A percentile compares a stretch with the other conserved stretches of the same genome.
Evolutionary conservation across 2,797 vertebrate genomes (phyloP).

Genomic region (Petrocephalus schoutedeni): DNA sequence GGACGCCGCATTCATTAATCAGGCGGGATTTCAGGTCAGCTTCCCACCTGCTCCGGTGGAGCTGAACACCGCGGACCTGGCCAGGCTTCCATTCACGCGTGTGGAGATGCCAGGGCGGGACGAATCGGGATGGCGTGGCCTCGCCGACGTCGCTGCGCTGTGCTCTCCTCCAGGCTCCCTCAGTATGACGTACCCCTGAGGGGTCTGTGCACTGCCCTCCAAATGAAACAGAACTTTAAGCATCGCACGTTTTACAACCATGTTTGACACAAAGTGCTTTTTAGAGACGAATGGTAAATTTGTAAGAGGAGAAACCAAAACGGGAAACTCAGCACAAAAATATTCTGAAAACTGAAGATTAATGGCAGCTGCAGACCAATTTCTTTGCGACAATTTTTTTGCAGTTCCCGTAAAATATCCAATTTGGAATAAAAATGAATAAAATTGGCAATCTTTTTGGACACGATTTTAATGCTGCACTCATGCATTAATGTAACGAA

Average conservation of each 20-base stretch:
- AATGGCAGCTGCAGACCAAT: not conserved
- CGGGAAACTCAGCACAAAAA: not conserved
- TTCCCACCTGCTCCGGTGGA: constrained; percentile 49
- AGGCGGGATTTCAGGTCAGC: constrained; percentile 61
- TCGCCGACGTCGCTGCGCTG: not conserved
- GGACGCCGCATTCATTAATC: constrained; percentile 56
- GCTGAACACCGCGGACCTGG: constrained; percentile 18
- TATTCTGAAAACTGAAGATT: not conserved
- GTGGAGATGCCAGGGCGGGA: not conserved
- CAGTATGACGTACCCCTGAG: not conserved
- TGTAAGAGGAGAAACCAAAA: not conserved
- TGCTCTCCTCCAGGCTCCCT: not conserved
- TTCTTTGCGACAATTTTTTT: not conserved
- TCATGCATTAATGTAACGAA: not conserved
- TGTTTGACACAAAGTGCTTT: not conserved
- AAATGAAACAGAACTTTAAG: not conserved
- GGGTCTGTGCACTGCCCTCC: not conserved
- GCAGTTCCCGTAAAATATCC: not conserved
- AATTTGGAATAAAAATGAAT: not conserved
- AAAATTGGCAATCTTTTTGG: not conserved
- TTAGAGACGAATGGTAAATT: not conserved
- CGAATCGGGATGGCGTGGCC: not conserved
- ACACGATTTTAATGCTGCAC: not conserved
- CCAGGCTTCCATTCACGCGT: not conserved
- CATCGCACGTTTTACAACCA: not conserved